Base-by-base conservation (phyloP, 2,888 invertebrate species). In the Aleiodes alternator region DNA sequence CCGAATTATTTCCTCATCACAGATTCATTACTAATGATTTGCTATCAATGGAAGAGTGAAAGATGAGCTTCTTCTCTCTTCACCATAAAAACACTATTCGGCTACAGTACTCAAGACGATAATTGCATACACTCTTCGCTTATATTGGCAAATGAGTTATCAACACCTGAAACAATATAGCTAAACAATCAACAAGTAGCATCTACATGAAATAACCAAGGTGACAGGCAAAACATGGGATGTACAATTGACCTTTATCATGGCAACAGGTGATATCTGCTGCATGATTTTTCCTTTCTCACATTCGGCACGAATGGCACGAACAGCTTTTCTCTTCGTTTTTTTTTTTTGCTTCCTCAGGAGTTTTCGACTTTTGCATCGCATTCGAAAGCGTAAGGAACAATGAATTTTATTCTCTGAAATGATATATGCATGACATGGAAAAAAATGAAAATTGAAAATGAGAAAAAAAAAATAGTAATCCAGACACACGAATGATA, bases 231-330 rank as follows among this genome's bases (percentile, higher is more conserved):
- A 59, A 61, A n/a, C 43, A 57, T 50, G 1, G n/a, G 50, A 73
- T 74, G 74, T 43, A 69, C 61, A 74, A 74, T 69, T 74, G 74
- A 74, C 59, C 61, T 69, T 69, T 61, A 59, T 53, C 56, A 71
- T 66, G 34, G 75, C 75, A 75, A 75, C 75, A 75, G 75, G 75
- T 75, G 69, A 75, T 75, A 55, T 14, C 48, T 23, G 14, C 9
- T 59, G 64, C 64, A 71, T 68, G 68, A 75, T 75, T 75, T 75
- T 75, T 71, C 66, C 50, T n/a, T 12, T 38, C 31, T 48, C 64
- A 61, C 74, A 61, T 72, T 72, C 66, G 69, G 31, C 43, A 61
- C 57, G 61, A 70, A 66, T 57, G 61, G 29, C 71, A 34, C 34
- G 23, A 23, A 69, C 72, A n/a, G 51, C 56, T 38, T 38, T 5